phyloP scores from a whole-genome alignment of 2,113 vertebrate species.

The Benthochromis sp. region DNA sequence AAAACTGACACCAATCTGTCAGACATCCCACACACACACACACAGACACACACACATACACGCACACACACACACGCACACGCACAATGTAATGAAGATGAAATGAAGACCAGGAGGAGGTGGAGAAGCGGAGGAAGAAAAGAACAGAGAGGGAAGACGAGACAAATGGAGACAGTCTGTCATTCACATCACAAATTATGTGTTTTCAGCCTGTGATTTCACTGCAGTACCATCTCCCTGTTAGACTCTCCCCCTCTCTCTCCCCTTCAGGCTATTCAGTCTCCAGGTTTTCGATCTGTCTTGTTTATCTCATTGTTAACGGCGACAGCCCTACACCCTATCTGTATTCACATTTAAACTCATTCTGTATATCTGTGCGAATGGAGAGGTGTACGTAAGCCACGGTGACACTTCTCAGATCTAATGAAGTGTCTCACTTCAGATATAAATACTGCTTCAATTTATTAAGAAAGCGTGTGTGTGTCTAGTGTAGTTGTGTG shows the following conservation, averaged over 20 bases:
- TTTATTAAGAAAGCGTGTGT: not conserved
- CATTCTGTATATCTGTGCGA: not conserved
- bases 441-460: constrained; percentile 22
- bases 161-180: constrained; percentile 28
- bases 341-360: not conserved
- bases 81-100: constrained; percentile 13
- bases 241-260: not conserved
- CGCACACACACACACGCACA: not conserved
- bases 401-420: not conserved
- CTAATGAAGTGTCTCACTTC: not conserved
- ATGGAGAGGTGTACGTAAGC: not conserved
- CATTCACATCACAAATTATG: constrained; percentile 25
- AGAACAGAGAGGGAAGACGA: constrained; percentile 4
- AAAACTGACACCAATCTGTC: constrained; percentile 61
- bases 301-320: constrained; percentile 28
- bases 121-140: not conserved
- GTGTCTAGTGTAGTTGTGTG: not conserved
- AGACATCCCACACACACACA: not conserved
- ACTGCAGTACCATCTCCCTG: not conserved
- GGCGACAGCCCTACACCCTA: not conserved
- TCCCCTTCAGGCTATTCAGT: not conserved
- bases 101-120: constrained; percentile 25
- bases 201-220: constrained; percentile 11
- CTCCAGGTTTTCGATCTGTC: not conserved
- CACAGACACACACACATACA: not conserved